phyloP scores from a whole-genome alignment of 2,113 vertebrate species.

The Podiceps cristatus region DNA sequence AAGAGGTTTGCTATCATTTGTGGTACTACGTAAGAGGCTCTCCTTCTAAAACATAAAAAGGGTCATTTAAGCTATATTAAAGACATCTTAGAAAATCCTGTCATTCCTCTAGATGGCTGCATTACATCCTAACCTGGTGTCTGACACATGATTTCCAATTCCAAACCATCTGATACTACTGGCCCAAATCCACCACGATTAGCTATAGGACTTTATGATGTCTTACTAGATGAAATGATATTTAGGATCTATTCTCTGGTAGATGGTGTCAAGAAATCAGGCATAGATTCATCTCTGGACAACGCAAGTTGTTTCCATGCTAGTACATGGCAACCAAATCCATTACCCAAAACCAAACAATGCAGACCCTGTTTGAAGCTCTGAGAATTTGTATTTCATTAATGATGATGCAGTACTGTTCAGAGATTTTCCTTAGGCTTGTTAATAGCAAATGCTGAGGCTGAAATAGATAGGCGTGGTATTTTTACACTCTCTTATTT shows the following conservation, averaged over 20 bases:
- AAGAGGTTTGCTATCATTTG: background rate
- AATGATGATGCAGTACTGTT: background rate
- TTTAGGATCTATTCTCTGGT: background rate
- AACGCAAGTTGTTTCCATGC: background rate
- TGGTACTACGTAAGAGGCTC: background rate
- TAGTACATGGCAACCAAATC: background rate
- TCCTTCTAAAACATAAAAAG: background rate
- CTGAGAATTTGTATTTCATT: background rate
- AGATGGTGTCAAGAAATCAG: background rate
- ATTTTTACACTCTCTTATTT: background rate
- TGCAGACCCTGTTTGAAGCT: background rate
- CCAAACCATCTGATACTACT: background rate
- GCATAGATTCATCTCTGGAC: background rate
- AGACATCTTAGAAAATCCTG: background rate
- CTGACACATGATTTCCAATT: background rate
- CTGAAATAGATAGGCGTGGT: background rate
- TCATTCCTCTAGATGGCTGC: background rate
- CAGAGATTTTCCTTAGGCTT: background rate
- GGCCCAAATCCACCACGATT: background rate
- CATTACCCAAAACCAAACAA: background rate
- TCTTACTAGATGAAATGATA: background rate
- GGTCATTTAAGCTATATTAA: background rate
- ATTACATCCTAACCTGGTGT: background rate
- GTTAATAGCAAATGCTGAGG: background rate
- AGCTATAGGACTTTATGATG: background rate